phyloP scores from a whole-genome alignment of 2,888 invertebrate species.

The Chymomyza fuscimana region DNA sequence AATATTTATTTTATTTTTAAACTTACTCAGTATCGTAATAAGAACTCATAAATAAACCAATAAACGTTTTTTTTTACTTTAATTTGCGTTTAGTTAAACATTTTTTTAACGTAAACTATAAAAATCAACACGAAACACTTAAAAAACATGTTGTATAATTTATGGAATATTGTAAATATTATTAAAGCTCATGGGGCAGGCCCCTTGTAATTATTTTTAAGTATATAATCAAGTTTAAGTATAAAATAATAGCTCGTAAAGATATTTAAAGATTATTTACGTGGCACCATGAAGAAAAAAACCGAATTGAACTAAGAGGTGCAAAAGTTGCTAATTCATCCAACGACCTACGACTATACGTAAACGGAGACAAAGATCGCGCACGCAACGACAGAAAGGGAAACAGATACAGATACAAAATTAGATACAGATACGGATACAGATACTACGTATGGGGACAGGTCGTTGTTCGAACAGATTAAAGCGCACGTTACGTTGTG shows the following conservation, averaged over 20 bases:
- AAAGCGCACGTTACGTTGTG: conserved; percentile 60
- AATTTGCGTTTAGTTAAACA: conserved; percentile 6
- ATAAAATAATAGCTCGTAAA: neutral
- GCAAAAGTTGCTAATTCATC: neutral
- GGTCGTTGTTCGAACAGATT: conserved; percentile 12
- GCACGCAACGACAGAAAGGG: neutral
- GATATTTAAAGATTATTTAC: neutral
- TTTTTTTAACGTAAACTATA: conserved; percentile 19
- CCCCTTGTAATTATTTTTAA: neutral
- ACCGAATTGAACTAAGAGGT: neutral
- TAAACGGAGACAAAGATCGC: conserved; percentile 6
- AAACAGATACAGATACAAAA: neutral
- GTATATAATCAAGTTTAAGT: neutral
- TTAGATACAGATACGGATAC: neutral
- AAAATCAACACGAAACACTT: neutral
- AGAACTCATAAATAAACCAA: conserved; percentile 70
- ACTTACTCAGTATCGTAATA: conserved; percentile 78
- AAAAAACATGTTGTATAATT: neutral
- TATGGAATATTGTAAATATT: neutral
- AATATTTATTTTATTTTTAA: conserved; percentile 28
- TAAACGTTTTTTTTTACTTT: conserved; percentile 17
- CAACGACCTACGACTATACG: neutral
- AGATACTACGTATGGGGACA: conserved; percentile 12
- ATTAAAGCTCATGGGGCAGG: neutral
- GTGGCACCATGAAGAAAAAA: neutral